Percentiles rank a stretch among this genome's conserved stretches.
These are phyloP conservation scores for Pasiphila rectangulata DNA, from an alignment of 2,888 invertebrate species.

Conservation along the genomic window DNA sequence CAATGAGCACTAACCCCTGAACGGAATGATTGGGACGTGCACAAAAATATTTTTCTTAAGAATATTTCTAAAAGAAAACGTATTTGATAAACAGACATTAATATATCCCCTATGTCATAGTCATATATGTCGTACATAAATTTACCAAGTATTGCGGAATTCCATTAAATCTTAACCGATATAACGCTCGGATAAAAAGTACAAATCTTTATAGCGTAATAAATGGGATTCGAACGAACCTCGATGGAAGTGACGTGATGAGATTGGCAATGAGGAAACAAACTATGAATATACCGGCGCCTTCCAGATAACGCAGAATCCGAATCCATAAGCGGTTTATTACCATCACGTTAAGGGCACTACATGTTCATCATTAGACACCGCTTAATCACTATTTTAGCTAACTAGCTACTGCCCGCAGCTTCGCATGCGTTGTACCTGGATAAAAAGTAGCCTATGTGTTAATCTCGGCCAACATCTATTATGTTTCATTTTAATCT, in stretches of 20 bases:
- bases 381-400: no score
- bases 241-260: constrained; percentile 56
- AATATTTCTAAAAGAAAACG: constrained; percentile 5
- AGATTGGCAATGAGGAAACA: constrained; percentile 47
- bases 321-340: no score
- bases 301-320: constrained; percentile 36
- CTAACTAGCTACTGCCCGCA: no score
- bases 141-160: constrained; percentile 20
- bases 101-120: constrained; percentile 14
- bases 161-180: constrained; percentile 19
- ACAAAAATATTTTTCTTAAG: constrained; percentile 28
- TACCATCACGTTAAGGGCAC: no score
- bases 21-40: constrained; percentile 69
- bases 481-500: no score
- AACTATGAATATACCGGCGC: constrained; percentile 43
- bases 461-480: no score
- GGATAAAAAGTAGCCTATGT: no score
- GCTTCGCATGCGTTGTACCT: no score
- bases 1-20: constrained; percentile 74
- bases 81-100: constrained; percentile 12
- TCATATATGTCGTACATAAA: constrained; percentile 19
- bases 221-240: constrained; percentile 58
- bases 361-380: no score
- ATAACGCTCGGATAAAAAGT: constrained; percentile 35
- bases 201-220: constrained; percentile 52